These are phyloP conservation scores for Himantopus leucocephalus DNA, from an alignment of 2,113 vertebrate genomes.

Conservation along the genomic window DNA sequence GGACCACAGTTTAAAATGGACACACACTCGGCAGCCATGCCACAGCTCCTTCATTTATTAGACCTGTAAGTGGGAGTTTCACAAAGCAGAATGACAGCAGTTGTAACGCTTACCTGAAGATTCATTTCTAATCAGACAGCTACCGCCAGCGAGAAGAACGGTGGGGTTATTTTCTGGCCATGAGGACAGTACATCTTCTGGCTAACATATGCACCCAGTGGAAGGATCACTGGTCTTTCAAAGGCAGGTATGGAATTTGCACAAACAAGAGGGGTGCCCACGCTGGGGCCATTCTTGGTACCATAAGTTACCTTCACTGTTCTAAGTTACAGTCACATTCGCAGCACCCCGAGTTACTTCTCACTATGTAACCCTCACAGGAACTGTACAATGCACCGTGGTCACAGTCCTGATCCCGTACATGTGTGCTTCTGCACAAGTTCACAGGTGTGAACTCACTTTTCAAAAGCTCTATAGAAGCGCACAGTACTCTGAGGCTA, in stretches of 20 bases:
- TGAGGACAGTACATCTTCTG: not conserved
- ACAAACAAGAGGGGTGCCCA: not conserved
- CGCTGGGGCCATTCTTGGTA: not conserved
- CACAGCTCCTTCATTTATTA: not conserved
- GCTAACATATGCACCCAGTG: not conserved
- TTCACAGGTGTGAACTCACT: not conserved
- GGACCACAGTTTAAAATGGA: not conserved
- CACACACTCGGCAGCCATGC: not conserved
- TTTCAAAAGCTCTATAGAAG: not conserved
- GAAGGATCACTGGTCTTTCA: not conserved
- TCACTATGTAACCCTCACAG: not conserved
- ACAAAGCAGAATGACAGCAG: not conserved
- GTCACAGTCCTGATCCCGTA: not conserved
- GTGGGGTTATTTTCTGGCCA: not conserved
- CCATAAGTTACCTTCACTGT: not conserved
- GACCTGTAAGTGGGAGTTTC: not conserved
- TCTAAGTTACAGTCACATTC: not conserved
- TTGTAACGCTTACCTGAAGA: not conserved
- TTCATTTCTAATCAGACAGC: not conserved
- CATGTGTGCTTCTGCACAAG: accelerated
- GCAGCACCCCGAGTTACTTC: not conserved
- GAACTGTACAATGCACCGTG: not conserved
- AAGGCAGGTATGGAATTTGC: not conserved
- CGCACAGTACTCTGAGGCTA: not conserved
- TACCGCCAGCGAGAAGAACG: not conserved